A percentile compares a stretch with the other conserved stretches of the same genome.
phyloP scores from a whole-genome alignment of 2,113 vertebrate genomes.

The Stomatorhinus ivindoensis region DNA sequence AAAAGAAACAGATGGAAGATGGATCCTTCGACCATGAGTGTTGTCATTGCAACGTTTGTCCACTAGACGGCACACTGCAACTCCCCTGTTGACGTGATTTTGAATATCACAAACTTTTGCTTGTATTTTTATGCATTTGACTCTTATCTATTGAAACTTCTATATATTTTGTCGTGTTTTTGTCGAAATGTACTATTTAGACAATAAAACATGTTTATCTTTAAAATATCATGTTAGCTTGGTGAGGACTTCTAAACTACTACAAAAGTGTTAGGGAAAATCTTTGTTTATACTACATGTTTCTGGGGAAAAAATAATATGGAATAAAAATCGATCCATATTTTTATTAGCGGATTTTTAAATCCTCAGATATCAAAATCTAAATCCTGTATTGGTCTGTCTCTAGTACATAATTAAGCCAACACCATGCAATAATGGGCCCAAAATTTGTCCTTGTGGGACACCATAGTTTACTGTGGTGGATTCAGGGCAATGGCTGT shows the following conservation, averaged over 20 bases:
- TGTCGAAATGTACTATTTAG: not conserved
- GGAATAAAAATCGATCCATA: not conserved
- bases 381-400: not conserved
- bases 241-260: not conserved
- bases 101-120: not conserved
- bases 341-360: not conserved
- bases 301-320: not conserved
- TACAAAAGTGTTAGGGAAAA: not conserved
- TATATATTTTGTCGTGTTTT: not conserved
- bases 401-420: not conserved
- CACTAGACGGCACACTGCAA: not conserved
- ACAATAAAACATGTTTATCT: not conserved
- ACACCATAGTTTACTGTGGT: not conserved
- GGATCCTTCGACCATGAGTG: not conserved
- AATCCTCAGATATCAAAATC: not conserved
- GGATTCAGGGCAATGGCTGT: not conserved
- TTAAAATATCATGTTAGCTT: not conserved
- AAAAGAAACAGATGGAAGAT: not conserved
- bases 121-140: not conserved
- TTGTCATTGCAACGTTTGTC: not conserved
- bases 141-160: not conserved
- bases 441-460: not conserved
- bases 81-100: not conserved
- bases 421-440: not conserved
- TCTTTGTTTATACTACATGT: not conserved